Conservation (phyloP, 2,888 invertebrate genomes). For the Eulithis prunata region DNA sequence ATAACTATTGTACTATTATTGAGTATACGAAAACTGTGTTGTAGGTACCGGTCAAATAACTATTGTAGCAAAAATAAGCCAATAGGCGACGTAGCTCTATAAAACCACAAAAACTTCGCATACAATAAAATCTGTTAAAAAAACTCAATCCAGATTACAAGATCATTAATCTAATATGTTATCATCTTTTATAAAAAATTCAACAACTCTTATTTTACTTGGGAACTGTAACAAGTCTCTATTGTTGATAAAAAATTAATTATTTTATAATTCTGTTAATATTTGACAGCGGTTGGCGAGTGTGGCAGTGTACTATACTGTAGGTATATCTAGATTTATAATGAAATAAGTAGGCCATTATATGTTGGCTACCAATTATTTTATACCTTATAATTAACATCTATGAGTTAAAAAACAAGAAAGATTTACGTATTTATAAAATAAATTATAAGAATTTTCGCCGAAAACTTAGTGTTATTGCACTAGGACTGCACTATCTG, state of each 20-base stretch:
- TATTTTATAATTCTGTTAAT: constrained; percentile 41
- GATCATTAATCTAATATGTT: constrained; percentile 82
- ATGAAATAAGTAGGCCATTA: constrained; percentile 72
- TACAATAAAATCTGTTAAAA: constrained; percentile 78
- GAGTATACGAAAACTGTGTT: constrained; percentile 53
- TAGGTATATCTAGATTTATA: constrained; percentile 55
- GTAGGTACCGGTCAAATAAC: constrained; percentile 68
- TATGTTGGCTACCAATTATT: constrained; percentile 83
- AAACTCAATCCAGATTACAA: constrained; percentile 84
- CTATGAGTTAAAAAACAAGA: constrained; percentile 46
- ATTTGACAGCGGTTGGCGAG: constrained; percentile 80
- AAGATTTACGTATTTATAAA: constrained; percentile 59
- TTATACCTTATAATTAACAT: constrained; percentile 48
- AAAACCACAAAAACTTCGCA: constrained; percentile 59
- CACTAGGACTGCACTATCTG: constrained; percentile 74
- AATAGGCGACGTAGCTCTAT: constrained; percentile 64
- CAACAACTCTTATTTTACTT: constrained; percentile 83
- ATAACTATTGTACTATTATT: constrained; percentile 65
- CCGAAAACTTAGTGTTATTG: constrained; percentile 74
- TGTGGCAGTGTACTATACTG: constrained; percentile 71
- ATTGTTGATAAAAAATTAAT: constrained; percentile 71
- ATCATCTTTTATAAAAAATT: constrained; percentile 81
- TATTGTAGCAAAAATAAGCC: constrained; percentile 79
- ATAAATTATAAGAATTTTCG: constrained; percentile 67
- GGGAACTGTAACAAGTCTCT: constrained; percentile 83